Percentiles rank a stretch among this genome's conserved stretches.
phyloP scores from a whole-genome alignment of 2,797 vertebrate genomes.

The Pampus argenteus region DNA sequence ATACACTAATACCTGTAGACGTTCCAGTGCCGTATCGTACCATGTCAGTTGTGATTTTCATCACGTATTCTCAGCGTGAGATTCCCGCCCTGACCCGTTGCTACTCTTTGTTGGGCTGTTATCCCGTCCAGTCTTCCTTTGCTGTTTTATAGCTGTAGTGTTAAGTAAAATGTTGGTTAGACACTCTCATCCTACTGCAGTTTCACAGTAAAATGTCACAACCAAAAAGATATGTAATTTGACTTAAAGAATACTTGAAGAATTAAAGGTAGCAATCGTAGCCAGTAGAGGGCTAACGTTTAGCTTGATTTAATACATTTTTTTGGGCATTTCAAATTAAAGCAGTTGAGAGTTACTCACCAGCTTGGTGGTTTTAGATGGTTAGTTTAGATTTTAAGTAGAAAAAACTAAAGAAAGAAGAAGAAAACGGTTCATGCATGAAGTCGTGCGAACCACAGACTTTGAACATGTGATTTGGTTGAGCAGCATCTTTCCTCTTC shows the following conservation, averaged over 20 bases:
- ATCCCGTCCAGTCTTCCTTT: too few species aligned
- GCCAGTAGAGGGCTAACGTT: too few species aligned
- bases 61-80: not conserved
- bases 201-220: not conserved
- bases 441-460: not conserved
- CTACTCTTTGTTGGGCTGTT: not conserved
- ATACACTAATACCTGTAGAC: constrained; percentile 57
- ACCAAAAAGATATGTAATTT: too few species aligned
- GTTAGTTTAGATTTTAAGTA: not conserved
- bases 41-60: constrained; percentile 21
- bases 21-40: constrained; percentile 22
- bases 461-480: not conserved
- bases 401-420: not conserved
- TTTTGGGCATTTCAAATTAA: too few species aligned
- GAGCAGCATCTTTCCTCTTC: not conserved
- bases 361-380: too few species aligned
- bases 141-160: not conserved
- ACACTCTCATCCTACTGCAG: not conserved
- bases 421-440: not conserved
- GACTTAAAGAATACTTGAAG: too few species aligned
- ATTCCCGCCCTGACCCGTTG: not conserved
- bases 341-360: too few species aligned
- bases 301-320: too few species aligned
- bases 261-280: too few species aligned
- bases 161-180: not conserved